A percentile compares a stretch with the other conserved stretches of the same genome.
phyloP scores from a whole-genome alignment of 2,888 invertebrate species.

The Gasteruption jaculator region DNA sequence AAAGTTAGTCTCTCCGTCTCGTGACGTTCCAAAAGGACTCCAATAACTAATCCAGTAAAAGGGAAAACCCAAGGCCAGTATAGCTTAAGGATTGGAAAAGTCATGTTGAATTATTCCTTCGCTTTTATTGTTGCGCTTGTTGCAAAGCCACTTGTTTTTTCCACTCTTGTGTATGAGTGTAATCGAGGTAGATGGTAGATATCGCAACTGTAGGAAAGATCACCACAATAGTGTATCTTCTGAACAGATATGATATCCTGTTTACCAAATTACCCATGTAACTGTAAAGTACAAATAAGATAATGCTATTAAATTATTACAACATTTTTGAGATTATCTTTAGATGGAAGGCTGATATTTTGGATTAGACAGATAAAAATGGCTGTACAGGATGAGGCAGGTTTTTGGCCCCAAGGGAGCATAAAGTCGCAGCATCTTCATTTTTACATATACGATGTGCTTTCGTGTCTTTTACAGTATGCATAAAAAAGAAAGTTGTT shows the following conservation, averaged over 20 bases:
- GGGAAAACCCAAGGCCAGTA: constrained; percentile 57
- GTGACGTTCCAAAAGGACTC: constrained; percentile 62
- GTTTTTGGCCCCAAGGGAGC: too few species aligned
- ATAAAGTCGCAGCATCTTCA: too few species aligned
- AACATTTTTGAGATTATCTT: too few species aligned
- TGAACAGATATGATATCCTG: constrained; percentile 49
- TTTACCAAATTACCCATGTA: constrained; percentile 33
- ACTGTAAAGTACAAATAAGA: too few species aligned
- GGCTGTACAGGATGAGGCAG: too few species aligned
- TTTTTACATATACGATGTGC: too few species aligned
- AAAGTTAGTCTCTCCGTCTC: constrained; percentile 69
- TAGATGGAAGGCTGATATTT: too few species aligned
- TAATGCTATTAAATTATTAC: too few species aligned
- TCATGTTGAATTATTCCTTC: constrained; percentile 24
- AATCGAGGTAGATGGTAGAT: constrained; percentile 67
- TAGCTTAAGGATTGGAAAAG: constrained; percentile 36
- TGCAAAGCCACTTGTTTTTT: constrained; percentile 55
- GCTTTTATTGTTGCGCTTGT: constrained; percentile 22
- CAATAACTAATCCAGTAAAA: constrained; percentile 58
- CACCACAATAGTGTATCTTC: constrained; percentile 65
- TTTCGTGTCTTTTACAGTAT: too few species aligned
- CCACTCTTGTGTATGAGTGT: constrained; percentile 69
- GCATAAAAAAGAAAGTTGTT: too few species aligned
- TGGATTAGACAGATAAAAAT: too few species aligned
- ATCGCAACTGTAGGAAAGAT: constrained; percentile 62